Conservation (phyloP, 2,888 invertebrate species). For the Taphrorychus bicolor region DNA sequence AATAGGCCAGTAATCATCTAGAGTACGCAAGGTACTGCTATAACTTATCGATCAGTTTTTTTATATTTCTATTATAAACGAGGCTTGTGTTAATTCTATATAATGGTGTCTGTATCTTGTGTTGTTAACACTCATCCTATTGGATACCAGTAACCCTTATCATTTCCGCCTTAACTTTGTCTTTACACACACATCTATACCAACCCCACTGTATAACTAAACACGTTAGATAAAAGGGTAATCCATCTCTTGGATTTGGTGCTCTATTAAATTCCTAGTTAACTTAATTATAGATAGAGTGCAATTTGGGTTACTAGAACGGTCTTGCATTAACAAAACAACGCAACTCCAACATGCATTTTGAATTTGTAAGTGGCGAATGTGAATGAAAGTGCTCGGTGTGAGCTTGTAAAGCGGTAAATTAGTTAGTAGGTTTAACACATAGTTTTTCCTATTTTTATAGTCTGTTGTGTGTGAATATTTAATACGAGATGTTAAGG, state of each 20-base stretch:
- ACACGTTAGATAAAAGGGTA: no score
- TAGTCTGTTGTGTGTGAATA: no score
- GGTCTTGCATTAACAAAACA: not conserved
- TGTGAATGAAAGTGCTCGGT: not conserved
- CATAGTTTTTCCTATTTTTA: not conserved
- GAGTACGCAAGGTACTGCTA: constrained; percentile 40
- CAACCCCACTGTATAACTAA: no score
- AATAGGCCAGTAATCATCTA: constrained; percentile 39
- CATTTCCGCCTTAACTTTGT: no score
- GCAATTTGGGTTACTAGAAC: not conserved
- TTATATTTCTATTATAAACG: no score
- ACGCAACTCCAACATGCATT: not conserved
- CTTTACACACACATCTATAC: no score
- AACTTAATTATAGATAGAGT: not conserved
- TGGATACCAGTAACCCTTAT: no score
- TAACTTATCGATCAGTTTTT: constrained; percentile 12
- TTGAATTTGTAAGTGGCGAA: not conserved
- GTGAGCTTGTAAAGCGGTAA: not conserved
- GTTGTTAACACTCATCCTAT: no score
- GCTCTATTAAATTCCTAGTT: not conserved
- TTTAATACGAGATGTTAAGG: no score
- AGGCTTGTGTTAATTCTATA: no score
- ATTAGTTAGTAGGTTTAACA: not conserved
- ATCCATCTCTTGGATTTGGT: not conserved
- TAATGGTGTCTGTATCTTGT: no score